Percentiles rank a stretch among this genome's conserved stretches.
These are phyloP conservation scores for Hymenopus coronatus DNA, from an alignment of 2,888 invertebrate genomes.

Conservation along the genomic window DNA sequence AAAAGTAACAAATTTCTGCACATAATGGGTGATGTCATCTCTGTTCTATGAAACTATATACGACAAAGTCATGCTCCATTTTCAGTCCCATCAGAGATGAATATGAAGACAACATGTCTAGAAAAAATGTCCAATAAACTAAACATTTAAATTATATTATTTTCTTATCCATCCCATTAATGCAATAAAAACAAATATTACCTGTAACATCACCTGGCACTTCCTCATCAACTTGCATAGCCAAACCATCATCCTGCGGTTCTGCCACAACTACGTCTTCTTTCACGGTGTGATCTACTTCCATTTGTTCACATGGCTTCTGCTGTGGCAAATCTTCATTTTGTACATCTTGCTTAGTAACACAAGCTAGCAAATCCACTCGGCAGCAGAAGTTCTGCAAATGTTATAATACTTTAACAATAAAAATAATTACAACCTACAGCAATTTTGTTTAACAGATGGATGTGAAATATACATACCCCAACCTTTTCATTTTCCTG, in stretches of 20 bases:
- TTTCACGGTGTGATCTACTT: not conserved
- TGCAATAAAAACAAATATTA: not conserved
- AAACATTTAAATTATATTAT: not conserved
- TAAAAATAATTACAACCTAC: not conserved
- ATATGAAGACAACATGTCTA: too few species aligned
- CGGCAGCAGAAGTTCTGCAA: constrained; percentile 13
- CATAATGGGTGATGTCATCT: too few species aligned
- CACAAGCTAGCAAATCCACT: not conserved
- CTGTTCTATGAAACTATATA: too few species aligned
- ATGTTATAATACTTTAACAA: not conserved
- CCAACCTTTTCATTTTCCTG: not conserved
- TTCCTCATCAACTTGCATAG: not conserved
- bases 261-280: not conserved
- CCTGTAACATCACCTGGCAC: constrained; percentile 1
- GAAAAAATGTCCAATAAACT: too few species aligned
- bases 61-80: too few species aligned
- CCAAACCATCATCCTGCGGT: not conserved
- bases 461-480: not conserved
- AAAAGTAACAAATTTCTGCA: too few species aligned
- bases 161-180: not conserved
- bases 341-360: not conserved
- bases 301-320: not conserved
- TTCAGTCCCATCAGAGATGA: too few species aligned
- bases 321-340: not conserved
- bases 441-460: too few species aligned